A percentile compares a stretch with the other conserved stretches of the same genome.
phyloP scores from a whole-genome alignment of 2,888 invertebrate species.

The Melolontha melolontha region DNA sequence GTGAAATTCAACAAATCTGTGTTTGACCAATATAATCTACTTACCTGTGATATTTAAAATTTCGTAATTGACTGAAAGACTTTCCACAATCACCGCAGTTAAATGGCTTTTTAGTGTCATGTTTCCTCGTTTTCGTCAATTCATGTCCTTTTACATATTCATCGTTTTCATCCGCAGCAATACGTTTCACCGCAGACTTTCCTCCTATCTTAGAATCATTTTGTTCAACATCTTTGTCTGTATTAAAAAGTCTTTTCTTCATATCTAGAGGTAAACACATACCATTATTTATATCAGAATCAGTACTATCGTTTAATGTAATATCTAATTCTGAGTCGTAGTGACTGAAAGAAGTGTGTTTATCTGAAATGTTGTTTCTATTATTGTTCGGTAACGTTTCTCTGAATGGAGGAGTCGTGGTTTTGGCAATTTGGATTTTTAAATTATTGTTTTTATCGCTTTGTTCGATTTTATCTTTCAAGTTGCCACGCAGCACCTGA shows the following conservation, averaged over 20 bases:
- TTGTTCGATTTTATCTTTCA: constrained; percentile 44
- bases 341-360: neutral
- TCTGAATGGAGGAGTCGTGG: constrained; percentile 12
- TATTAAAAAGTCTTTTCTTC: neutral
- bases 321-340: neutral
- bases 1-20: too few species aligned
- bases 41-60: constrained; percentile 82
- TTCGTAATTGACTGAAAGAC: constrained; percentile 84
- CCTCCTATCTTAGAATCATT: too few species aligned
- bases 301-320: neutral
- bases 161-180: neutral
- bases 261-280: neutral
- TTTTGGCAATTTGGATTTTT: constrained; percentile 44
- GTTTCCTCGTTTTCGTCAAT: constrained; percentile 40
- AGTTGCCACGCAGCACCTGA: neutral
- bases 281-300: neutral
- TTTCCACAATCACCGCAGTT: constrained; percentile 84
- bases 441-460: constrained; percentile 60
- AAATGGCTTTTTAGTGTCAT: constrained; percentile 67
- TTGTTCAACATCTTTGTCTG: neutral
- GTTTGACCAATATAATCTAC: constrained; percentile 39
- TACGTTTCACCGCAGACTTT: too few species aligned
- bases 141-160: constrained; percentile 19
- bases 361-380: neutral
- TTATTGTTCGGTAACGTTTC: constrained; percentile 33